Percentiles rank a stretch among this genome's conserved stretches.
These are phyloP conservation scores for Isichthys henryi DNA, from an alignment of 2,113 vertebrate species.

Conservation along the genomic window DNA sequence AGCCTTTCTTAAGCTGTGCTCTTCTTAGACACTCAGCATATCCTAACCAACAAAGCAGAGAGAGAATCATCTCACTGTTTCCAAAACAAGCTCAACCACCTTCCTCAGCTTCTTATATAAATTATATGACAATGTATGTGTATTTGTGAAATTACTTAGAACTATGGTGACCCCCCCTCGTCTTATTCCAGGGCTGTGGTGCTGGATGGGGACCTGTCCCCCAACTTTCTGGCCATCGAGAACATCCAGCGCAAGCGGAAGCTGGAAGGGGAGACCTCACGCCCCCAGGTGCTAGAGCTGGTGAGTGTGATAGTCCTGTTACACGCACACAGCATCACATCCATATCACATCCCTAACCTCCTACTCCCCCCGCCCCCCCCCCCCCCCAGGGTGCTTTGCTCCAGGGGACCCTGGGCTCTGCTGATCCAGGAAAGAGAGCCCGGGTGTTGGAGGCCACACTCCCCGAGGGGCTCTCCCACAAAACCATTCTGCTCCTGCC, in stretches of 20 bases:
- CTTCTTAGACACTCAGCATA: background rate
- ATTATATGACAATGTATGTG: background rate
- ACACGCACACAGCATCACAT: background rate
- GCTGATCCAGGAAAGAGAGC: constrained; percentile 76
- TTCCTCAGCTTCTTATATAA: background rate
- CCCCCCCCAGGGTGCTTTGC: constrained; percentile 61
- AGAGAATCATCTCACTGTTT: background rate
- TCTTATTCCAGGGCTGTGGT: constrained; percentile 58
- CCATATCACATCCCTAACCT: background rate
- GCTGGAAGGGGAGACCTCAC: constrained; percentile 69
- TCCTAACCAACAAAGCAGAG: background rate
- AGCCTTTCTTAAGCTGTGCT: background rate
- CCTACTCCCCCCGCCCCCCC: constrained; percentile 12
- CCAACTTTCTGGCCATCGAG: constrained; percentile 71
- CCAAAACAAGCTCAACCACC: background rate
- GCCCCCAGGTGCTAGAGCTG: constrained; percentile 79
- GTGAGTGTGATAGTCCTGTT: constrained; percentile 46
- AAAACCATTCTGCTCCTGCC: constrained; percentile 82
- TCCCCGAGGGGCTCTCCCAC: constrained; percentile 58
- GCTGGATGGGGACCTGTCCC: constrained; percentile 69
- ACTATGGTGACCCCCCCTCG: background rate
- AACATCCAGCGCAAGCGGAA: constrained; percentile 90
- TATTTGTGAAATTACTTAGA: background rate
- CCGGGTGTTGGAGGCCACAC: constrained; percentile 65
- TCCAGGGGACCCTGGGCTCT: constrained; percentile 57